Conservation (phyloP, 2,113 vertebrate genomes). For the Paramormyrops kingsleyae region DNA sequence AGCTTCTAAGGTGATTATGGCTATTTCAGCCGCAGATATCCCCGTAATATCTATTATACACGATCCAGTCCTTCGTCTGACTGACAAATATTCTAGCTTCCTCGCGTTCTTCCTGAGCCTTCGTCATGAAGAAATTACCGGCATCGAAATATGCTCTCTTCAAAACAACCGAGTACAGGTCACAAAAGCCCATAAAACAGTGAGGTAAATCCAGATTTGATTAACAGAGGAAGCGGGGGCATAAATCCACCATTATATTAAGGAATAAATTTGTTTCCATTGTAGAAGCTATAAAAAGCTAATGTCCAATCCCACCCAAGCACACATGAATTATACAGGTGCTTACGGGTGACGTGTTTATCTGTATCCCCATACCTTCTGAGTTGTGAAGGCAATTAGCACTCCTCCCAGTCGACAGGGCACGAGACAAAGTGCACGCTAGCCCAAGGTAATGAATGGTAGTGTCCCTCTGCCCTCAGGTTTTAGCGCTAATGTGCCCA, state of each 20-base stretch:
- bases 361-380: constrained; percentile 13
- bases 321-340: constrained; percentile 18
- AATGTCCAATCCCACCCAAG: constrained; percentile 1
- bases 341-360: constrained; percentile 18
- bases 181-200: not conserved
- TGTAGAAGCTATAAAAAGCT: constrained; percentile 19
- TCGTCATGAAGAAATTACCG: not conserved
- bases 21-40: not conserved
- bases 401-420: not conserved
- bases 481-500: not conserved
- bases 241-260: constrained; percentile 15
- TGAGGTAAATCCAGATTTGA: not conserved
- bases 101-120: not conserved
- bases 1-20: not conserved
- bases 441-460: not conserved
- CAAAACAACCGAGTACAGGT: not conserved
- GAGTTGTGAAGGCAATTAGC: constrained; percentile 22
- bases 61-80: not conserved
- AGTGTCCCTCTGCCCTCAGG: not conserved
- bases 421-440: not conserved
- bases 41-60: not conserved
- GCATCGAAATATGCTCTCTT: not conserved
- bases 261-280: constrained; percentile 21
- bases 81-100: not conserved
- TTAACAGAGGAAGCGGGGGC: not conserved